These are phyloP conservation scores for Toxonevra muliebris DNA, from an alignment of 2,888 invertebrate species.

Conservation along the genomic window DNA sequence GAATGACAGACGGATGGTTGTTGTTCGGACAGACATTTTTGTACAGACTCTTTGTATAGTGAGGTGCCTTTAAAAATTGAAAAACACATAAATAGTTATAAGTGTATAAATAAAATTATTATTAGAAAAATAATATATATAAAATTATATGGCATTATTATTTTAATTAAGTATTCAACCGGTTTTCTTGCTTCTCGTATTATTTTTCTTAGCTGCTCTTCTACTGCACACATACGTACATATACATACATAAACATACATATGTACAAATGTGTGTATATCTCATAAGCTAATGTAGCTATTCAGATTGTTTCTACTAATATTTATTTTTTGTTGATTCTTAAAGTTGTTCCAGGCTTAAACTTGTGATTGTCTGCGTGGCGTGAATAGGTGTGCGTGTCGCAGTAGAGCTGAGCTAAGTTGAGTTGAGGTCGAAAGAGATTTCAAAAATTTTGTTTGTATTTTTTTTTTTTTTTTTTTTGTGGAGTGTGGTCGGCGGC, in stretches of 20 bases:
- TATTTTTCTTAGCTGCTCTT: not conserved
- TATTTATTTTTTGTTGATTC: too few relatives aligned
- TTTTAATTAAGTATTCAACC: conserved; percentile 60
- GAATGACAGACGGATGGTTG: not conserved
- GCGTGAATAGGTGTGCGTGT: not conserved
- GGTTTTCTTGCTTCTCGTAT: conserved; percentile 41
- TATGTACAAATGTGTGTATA: not conserved
- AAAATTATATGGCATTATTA: conserved; percentile 60
- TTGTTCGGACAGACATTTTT: not conserved
- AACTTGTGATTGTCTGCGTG: not conserved
- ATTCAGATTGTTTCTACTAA: not conserved
- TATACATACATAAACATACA: too few relatives aligned
- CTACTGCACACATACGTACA: not conserved
- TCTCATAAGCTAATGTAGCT: conserved; percentile 5
- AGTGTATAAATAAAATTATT: conserved; percentile 24
- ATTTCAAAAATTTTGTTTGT: conserved; percentile 10
- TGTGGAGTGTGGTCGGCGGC: not conserved
- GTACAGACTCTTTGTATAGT: too few relatives aligned
- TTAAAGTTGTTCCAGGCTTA: too few relatives aligned
- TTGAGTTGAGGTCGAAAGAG: too few relatives aligned
- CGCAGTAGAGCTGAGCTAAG: conserved; percentile 1
- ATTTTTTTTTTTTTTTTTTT: conserved; percentile 22
- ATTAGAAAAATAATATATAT: conserved; percentile 35
- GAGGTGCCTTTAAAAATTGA: too few relatives aligned
- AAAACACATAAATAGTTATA: not conserved